phyloP scores from a whole-genome alignment of 2,797 vertebrate genomes.

The Takifugu rubripes region DNA sequence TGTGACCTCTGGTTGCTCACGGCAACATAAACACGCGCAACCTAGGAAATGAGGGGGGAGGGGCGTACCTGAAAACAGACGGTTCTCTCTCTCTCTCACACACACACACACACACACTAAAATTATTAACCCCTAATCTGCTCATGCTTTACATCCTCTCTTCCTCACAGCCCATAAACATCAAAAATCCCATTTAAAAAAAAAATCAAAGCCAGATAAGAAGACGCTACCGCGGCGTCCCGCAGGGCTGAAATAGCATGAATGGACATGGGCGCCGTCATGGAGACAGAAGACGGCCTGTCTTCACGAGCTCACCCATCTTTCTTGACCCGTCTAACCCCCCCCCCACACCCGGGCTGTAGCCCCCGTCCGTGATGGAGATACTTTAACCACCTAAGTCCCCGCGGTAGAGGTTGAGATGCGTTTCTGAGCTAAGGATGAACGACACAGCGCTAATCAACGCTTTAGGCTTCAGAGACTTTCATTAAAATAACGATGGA shows the following conservation, averaged over 20 bases:
- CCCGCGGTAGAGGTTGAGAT: slow-evolving; percentile 78
- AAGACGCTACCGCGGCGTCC: background rate
- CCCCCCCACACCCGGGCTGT: slow-evolving; percentile 49
- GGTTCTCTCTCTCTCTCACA: background rate
- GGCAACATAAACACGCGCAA: slow-evolving; percentile 31
- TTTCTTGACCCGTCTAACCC: slow-evolving; percentile 66
- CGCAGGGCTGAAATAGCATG: slow-evolving; percentile 17
- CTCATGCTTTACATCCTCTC: no score
- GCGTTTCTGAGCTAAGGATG: slow-evolving; percentile 53
- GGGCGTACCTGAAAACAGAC: no score
- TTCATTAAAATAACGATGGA: slow-evolving; percentile 1
- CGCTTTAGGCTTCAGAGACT: background rate
- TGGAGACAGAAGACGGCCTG: slow-evolving; percentile 47
- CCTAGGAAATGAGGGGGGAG: slow-evolving; percentile 26
- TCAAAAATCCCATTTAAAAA: background rate
- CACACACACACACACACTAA: background rate
- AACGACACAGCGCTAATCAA: no score
- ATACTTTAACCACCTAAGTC: no score
- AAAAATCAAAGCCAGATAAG: no score
- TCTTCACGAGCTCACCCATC: slow-evolving; percentile 68
- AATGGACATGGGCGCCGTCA: slow-evolving; percentile 20
- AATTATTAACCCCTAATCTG: background rate
- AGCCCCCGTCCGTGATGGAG: slow-evolving; percentile 70
- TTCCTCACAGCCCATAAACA: background rate
- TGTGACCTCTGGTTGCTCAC: slow-evolving; percentile 43